Evolutionary conservation across 1,140 invertebrate species (phyloP).

Genomic region (Conus betulinus): DNA sequence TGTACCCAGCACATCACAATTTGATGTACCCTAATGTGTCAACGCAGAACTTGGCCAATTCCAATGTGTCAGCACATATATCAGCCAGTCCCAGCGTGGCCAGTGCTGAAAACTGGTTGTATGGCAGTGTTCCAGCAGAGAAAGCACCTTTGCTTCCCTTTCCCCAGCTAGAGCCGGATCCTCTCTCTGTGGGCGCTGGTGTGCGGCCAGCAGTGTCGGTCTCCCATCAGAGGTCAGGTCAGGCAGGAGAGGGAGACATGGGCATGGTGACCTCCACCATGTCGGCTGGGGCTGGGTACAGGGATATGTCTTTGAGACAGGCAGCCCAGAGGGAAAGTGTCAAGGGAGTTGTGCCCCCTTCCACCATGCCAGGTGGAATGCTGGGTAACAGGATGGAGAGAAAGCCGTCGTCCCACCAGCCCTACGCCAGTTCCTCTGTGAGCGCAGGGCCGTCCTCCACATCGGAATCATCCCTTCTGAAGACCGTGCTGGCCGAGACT

Average conservation of each 20-base stretch:
- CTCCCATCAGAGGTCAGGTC: neutral
- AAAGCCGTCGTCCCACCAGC: neutral
- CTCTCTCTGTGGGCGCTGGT: neutral
- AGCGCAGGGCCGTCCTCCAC: neutral
- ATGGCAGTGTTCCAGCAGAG: neutral
- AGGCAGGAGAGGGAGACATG: neutral
- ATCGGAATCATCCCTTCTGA: conserved; percentile 31
- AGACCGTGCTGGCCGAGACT: conserved; percentile 43
- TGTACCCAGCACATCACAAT: neutral
- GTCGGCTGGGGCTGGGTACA: neutral
- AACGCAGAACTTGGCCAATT: neutral
- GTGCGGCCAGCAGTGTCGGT: neutral
- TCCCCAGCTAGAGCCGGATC: neutral
- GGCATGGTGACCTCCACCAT: neutral
- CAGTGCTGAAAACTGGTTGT: neutral
- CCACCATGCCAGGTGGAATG: neutral
- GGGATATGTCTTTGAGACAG: conserved; percentile 16
- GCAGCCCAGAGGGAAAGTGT: neutral
- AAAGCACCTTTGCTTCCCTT: neutral
- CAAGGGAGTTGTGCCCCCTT: neutral
- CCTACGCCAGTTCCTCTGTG: conserved; percentile 1
- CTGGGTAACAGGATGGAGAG: neutral
- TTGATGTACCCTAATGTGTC: neutral
- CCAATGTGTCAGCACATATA: neutral
- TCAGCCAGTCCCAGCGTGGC: neutral